Evolutionary conservation across 2,888 invertebrate species (phyloP).

Genomic region (Scrobipalpa atriplicella): DNA sequence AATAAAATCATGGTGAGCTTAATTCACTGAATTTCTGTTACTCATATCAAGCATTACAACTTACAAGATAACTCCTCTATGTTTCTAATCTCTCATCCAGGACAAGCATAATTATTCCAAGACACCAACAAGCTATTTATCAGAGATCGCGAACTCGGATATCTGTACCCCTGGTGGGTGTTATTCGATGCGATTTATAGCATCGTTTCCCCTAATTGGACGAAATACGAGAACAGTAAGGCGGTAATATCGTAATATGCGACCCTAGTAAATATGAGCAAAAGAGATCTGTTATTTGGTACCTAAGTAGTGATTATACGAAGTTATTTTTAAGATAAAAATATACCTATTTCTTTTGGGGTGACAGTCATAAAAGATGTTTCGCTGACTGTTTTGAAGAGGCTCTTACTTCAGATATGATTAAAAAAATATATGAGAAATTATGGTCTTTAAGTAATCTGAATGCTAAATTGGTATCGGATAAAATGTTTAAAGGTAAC

Average conservation of each 20-base stretch:
- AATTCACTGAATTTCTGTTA: no score
- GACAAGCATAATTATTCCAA: not conserved
- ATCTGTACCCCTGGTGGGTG: conserved; percentile 15
- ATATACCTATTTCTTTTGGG: no score
- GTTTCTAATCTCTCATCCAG: not conserved
- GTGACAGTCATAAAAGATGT: no score
- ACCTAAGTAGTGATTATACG: not conserved
- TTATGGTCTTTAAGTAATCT: no score
- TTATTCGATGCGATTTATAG: conserved; percentile 30
- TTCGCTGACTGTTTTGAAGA: no score
- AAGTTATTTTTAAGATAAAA: not conserved
- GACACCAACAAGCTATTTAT: conserved; percentile 4
- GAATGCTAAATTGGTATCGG: no score
- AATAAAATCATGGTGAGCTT: no score
- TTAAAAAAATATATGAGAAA: no score
- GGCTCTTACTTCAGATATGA: no score
- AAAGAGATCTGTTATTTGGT: conserved; percentile 9
- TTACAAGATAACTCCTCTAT: no score
- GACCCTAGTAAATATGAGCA: conserved; percentile 29
- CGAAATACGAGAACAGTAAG: conserved; percentile 28
- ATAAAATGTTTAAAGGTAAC: no score
- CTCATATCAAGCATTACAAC: no score
- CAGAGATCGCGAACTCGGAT: conserved; percentile 18
- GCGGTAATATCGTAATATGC: conserved; percentile 20
- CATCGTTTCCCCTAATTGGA: conserved; percentile 32